Percentiles rank a stretch among this genome's conserved stretches.
Evolutionary conservation across 37 sponge, comb jelly and placozoan species (phyloP).

Genomic region (Corticium candelabrum): DNA sequence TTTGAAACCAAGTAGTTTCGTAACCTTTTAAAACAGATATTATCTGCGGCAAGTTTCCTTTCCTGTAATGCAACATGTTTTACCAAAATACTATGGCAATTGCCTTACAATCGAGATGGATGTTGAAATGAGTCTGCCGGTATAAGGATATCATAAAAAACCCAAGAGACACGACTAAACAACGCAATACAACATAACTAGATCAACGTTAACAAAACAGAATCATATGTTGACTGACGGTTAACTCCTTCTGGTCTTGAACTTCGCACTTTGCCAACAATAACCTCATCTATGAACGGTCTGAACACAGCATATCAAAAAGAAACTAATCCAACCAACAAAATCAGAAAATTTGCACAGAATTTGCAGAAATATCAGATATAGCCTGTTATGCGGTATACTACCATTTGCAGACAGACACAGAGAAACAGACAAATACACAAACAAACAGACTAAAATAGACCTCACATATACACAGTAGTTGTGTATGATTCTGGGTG

Average conservation of each 20-base stretch:
- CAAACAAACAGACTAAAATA: no score
- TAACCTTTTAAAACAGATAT: no score
- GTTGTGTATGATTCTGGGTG: no score
- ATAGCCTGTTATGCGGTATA: background rate
- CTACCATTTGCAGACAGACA: background rate
- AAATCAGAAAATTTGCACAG: no score
- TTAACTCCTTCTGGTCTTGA: slow-evolving; percentile 80
- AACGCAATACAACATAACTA: no score
- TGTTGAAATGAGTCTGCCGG: slow-evolving; percentile 72
- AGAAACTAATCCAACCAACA: slow-evolving; percentile 28
- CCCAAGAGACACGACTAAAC: slow-evolving; percentile 53
- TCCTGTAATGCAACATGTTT: no score
- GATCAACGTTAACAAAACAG: background rate
- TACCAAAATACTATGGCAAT: background rate
- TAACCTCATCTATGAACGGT: slow-evolving; percentile 82
- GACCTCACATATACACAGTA: no score
- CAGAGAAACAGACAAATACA: no score
- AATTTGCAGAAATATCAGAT: background rate
- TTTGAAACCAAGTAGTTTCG: no score
- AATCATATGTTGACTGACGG: slow-evolving; percentile 25
- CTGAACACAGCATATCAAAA: slow-evolving; percentile 80
- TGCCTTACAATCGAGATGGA: slow-evolving; percentile 76
- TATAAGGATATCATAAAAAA: slow-evolving; percentile 94
- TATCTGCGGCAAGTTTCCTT: no score
- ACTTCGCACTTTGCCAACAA: slow-evolving; percentile 73